A percentile compares a stretch with the other conserved stretches of the same genome.
phyloP scores from a whole-genome alignment of 2,888 invertebrate genomes.

The Pseudoips prasinana region DNA sequence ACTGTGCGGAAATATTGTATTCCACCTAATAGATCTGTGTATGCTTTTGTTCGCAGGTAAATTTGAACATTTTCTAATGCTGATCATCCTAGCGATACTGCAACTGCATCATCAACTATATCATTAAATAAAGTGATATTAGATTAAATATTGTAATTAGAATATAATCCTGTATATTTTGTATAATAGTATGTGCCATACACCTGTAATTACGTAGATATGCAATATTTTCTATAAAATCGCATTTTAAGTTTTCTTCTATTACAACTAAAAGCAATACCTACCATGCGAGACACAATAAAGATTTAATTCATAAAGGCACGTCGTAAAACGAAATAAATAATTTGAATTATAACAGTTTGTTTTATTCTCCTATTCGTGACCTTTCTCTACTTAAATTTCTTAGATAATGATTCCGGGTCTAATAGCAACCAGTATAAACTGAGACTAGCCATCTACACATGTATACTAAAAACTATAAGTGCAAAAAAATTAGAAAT shows the following conservation, averaged over 20 bases:
- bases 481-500: no score
- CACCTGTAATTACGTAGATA: slow-evolving; percentile 73
- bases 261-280: slow-evolving; percentile 62
- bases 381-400: no score
- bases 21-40: no score
- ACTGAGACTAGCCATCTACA: no score
- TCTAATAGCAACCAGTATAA: no score
- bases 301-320: slow-evolving; percentile 68
- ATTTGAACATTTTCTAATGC: slow-evolving; percentile 50
- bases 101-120: slow-evolving; percentile 65
- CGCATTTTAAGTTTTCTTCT: slow-evolving; percentile 56
- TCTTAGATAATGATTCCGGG: no score
- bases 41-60: slow-evolving; percentile 39
- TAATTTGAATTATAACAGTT: slow-evolving; percentile 41
- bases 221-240: slow-evolving; percentile 73
- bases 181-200: slow-evolving; percentile 78
- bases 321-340: slow-evolving; percentile 65
- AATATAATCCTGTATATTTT: slow-evolving; percentile 77
- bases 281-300: slow-evolving; percentile 67
- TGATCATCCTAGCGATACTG: slow-evolving; percentile 50
- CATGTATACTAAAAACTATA: no score
- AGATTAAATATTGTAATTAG: slow-evolving; percentile 64
- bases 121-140: slow-evolving; percentile 80
- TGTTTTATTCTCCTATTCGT: slow-evolving; percentile 6
- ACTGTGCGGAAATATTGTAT: no score